These are phyloP conservation scores for Andrena chrysosceles DNA, from an alignment of 2,888 invertebrate genomes.

Conservation along the genomic window DNA sequence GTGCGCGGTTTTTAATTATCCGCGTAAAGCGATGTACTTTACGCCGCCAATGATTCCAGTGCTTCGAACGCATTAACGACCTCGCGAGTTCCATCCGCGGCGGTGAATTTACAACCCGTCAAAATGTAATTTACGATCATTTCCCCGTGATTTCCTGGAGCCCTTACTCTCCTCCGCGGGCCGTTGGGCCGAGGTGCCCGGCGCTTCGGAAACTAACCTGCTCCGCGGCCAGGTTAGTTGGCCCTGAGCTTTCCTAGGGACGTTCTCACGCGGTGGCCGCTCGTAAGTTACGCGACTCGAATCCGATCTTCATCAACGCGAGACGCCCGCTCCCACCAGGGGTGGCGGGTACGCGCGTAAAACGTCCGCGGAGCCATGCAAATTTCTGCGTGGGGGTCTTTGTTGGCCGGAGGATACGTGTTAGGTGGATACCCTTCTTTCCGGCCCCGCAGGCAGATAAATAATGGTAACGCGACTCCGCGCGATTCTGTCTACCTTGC, in stretches of 20 bases:
- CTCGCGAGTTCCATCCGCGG: too few relatives aligned
- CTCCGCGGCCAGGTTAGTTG: not conserved
- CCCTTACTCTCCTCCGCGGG: not conserved
- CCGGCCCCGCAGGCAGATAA: slow-evolving; percentile 69
- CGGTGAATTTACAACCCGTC: slow-evolving; percentile 37
- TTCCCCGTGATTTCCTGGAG: slow-evolving; percentile 10
- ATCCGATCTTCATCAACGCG: slow-evolving; percentile 71
- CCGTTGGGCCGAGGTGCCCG: not conserved
- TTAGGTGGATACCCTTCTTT: slow-evolving; percentile 64
- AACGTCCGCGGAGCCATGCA: slow-evolving; percentile 66
- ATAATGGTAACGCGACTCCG: slow-evolving; percentile 74
- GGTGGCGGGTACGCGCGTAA: slow-evolving; percentile 58
- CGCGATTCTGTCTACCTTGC: slow-evolving; percentile 71
- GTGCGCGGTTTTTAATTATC: slow-evolving; percentile 20
- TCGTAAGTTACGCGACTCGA: slow-evolving; percentile 66
- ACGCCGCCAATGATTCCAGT: not conserved
- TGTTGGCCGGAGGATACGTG: slow-evolving; percentile 67
- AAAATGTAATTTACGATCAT: slow-evolving; percentile 33
- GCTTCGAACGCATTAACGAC: not conserved
- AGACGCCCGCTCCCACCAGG: slow-evolving; percentile 47
- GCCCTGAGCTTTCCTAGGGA: slow-evolving; percentile 17
- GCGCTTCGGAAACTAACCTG: not conserved
- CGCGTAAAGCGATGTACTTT: not conserved
- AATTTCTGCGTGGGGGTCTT: slow-evolving; percentile 74
- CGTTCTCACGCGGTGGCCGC: slow-evolving; percentile 59